Base-by-base conservation (phyloP, 2,113 vertebrate genomes). In the Mormyrus iriodes region DNA sequence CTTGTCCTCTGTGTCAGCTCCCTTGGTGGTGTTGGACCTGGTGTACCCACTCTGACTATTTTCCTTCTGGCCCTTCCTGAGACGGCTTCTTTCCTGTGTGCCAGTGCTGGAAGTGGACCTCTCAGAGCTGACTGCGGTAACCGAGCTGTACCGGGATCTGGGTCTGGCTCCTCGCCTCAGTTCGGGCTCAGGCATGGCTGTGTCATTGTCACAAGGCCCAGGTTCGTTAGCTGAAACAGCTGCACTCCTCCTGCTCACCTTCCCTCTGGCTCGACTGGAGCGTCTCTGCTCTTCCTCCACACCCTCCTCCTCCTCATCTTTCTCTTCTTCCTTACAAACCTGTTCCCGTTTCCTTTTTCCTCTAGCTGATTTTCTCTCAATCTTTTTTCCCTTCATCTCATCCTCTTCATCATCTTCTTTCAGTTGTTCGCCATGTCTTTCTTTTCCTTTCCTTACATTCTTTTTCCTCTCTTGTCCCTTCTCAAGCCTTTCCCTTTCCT, bases 101-200 rank as follows among this genome's bases (percentile, higher is more conserved):
- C 0, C 76, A 0, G 89, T 7, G 7, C 91, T 92, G 1, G 91
- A 91, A n/a, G 90, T 79, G 0, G 95, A 95, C 89, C 44, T 92
- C 87, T 95, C 95, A 0, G 95, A 96, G 90, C 91, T 93, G 55
- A 94, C 90, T 0, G 94, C 94, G 89, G 92, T 94, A 87, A 93
- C 93, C 0, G 95, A 96, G 73, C 92, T 95, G 85, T 94, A 95
- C 73, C 92, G 93, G 84, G 94, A 94, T 82, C 90, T 3, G 92
- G 92, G 0, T 92, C 42, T 52, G 0, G 83, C 53, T 55, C 89
- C 89, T 52, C 58, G 90, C 5, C 89, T 19, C 0, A 21, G 27
- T 48, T 88, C 19, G 6, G 31, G 17, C 9, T 88, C 35, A 73
- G 31, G 48, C 12, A n/a, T 52, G 51, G 48, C 27, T 35, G 24